Evolutionary conservation across 2,113 vertebrate species (phyloP), one percentile per base, ranked within the genome.

Genomic region (Eira barbara): DNA sequence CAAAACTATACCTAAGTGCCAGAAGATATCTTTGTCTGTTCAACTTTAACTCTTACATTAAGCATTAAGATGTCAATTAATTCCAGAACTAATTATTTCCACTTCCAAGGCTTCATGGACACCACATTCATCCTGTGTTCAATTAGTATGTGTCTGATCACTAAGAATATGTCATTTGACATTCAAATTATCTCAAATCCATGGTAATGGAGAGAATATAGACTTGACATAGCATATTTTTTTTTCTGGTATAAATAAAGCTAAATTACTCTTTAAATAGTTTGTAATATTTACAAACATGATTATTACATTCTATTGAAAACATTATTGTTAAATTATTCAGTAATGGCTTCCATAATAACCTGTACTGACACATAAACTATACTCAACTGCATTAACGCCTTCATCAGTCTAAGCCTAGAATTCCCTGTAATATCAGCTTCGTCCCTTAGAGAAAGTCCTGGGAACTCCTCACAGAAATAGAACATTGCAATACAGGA

Each of bases 111-210:
- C 31, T 67, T 71, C 74, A 88, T 71, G 45, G 93, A 97, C 82
- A 86, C 45, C 90, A 89, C 49, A 67, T 97, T 97, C 52, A 52
- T 97, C 80, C 81, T 89, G 89, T 23, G 63, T 82, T 78, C 94
- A 85, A 98, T 97, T 81, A 98, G 29, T 59, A 91, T 49, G 95
- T 97, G 65, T 88, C 90, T 97, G 95, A 97, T 98, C 91, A 97
- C 42, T 85, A 69, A 90, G 52, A 85, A 39, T 80, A 18, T 59
- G 59, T 71, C 86, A 45, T 39, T 93, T 4, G 97, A 90, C 27
- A 93, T 94, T 85, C 94, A 96, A 97, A 96, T 18, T 97, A 82
- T 83, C 97, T 29, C 74, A 95, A 89, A 95, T 6, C 15, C 47
- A 39, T 65, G 25, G 3, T 73, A 36, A 52, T 65, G 34, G 49